A percentile compares a stretch with the other conserved stretches of the same genome.
These are phyloP conservation scores for Pterocles gutturalis DNA, from an alignment of 2,113 vertebrate genomes.

Conservation along the genomic window DNA sequence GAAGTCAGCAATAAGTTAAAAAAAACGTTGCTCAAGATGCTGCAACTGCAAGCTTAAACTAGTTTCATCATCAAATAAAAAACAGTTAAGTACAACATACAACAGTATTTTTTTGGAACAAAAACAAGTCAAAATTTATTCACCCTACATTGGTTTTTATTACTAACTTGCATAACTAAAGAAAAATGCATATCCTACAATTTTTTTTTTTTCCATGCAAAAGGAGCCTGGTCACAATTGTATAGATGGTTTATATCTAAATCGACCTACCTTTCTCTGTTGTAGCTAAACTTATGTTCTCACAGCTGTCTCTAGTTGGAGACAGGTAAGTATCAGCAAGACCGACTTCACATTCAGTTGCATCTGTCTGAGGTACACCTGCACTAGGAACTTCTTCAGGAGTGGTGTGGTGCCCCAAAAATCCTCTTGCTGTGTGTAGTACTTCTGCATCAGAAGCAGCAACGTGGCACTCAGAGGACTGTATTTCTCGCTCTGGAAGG, in stretches of 20 bases:
- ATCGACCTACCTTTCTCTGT: conserved; percentile 56
- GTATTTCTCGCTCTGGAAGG: conserved; percentile 43
- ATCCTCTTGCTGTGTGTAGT: conserved; percentile 49
- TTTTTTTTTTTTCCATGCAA: not conserved
- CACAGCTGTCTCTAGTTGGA: conserved; percentile 71
- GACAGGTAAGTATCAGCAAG: conserved; percentile 82
- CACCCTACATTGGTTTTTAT: not conserved
- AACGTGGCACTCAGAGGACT: conserved; percentile 68
- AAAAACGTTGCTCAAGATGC: not conserved
- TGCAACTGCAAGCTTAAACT: not conserved
- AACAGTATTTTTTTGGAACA: not conserved
- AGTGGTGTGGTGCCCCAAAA: conserved; percentile 41
- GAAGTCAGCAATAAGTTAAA: not conserved
- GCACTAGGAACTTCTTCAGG: conserved; percentile 15
- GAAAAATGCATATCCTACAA: not conserved
- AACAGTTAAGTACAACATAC: not conserved
- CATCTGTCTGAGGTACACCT: conserved; percentile 41
- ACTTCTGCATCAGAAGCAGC: not conserved
- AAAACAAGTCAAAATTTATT: not conserved
- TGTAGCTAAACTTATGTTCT: conserved; percentile 1
- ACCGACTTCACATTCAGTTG: conserved; percentile 26
- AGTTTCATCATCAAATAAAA: not conserved
- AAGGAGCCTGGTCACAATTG: not conserved
- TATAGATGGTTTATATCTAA: not conserved
- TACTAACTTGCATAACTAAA: not conserved